Percentiles rank a stretch among this genome's conserved stretches.
phyloP scores from a whole-genome alignment of 2,888 invertebrate species.

The Acronicta aceris region DNA sequence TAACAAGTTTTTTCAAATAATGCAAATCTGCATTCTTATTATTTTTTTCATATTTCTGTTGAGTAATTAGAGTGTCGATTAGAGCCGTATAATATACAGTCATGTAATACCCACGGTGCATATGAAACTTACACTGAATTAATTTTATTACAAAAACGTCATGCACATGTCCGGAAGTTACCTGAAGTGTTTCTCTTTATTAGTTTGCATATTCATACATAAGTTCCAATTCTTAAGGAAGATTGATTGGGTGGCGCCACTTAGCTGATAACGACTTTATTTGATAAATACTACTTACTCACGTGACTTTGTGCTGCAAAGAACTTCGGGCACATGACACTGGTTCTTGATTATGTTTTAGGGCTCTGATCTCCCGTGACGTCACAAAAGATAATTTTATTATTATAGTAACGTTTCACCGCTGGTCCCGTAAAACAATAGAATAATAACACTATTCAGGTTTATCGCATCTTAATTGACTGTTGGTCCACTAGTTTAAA shows the following conservation, averaged over 20 bases:
- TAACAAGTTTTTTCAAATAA: no score
- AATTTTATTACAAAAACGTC: no score
- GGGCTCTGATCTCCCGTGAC: constrained; percentile 8
- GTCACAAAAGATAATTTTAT: not conserved
- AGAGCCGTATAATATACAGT: no score
- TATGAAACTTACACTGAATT: no score
- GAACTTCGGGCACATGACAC: constrained; percentile 27
- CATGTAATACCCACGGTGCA: no score
- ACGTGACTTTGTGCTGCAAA: constrained; percentile 31
- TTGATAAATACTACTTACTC: constrained; percentile 31
- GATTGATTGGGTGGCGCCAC: constrained; percentile 3
- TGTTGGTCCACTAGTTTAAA: constrained; percentile 19
- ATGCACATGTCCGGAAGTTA: no score
- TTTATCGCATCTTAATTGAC: constrained; percentile 27
- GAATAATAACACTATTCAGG: constrained; percentile 22
- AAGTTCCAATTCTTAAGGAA: not conserved
- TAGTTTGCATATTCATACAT: no score
- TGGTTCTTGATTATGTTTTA: constrained; percentile 3
- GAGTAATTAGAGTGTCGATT: no score
- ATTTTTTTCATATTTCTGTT: no score
- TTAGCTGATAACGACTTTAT: constrained; percentile 9
- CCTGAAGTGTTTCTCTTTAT: no score
- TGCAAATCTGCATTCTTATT: no score
- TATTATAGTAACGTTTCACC: constrained; percentile 3
- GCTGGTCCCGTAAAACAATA: constrained; percentile 13